Conservation (phyloP, 1,140 invertebrate genomes). For the Sitodiplosis mosellana region DNA sequence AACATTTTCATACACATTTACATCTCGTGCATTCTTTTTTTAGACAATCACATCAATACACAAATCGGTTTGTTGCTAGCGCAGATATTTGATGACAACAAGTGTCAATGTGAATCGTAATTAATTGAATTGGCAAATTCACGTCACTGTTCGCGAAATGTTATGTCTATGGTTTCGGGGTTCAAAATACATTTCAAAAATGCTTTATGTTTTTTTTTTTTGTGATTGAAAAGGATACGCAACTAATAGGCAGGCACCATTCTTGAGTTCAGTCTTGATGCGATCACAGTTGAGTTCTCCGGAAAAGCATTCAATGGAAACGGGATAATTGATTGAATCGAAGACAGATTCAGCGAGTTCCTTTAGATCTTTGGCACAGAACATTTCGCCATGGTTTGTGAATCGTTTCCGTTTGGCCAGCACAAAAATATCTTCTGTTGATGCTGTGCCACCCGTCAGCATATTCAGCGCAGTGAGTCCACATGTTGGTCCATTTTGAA, state of each 20-base stretch:
- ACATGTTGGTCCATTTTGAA: conserved; percentile 47
- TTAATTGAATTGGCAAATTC: no score
- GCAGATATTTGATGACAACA: no score
- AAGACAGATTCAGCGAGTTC: conserved; percentile 26
- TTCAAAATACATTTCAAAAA: no score
- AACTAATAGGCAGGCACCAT: conserved; percentile 27
- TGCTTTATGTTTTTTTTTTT: no score
- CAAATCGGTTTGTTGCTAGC: no score
- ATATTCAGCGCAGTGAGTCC: conserved; percentile 65
- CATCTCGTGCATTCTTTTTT: no score
- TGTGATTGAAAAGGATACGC: conserved; percentile 34
- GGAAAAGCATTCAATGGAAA: conserved; percentile 23
- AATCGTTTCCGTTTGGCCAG: conserved; percentile 39
- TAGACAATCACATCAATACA: no score
- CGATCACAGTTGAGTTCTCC: conserved; percentile 23
- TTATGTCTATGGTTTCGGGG: no score
- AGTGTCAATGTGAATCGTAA: no score
- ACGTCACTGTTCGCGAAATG: no score
- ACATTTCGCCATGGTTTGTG: conserved; percentile 70
- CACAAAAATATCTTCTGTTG: conserved; percentile 35
- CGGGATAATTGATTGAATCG: conserved; percentile 15
- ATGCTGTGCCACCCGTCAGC: conserved; percentile 39
- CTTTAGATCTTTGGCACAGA: conserved; percentile 53
- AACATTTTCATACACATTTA: no score
- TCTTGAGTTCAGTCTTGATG: conserved; percentile 20